Percentiles rank a stretch among this genome's conserved stretches.
These are phyloP conservation scores for Acronicta psi DNA, from an alignment of 2,888 invertebrate genomes.

Conservation along the genomic window DNA sequence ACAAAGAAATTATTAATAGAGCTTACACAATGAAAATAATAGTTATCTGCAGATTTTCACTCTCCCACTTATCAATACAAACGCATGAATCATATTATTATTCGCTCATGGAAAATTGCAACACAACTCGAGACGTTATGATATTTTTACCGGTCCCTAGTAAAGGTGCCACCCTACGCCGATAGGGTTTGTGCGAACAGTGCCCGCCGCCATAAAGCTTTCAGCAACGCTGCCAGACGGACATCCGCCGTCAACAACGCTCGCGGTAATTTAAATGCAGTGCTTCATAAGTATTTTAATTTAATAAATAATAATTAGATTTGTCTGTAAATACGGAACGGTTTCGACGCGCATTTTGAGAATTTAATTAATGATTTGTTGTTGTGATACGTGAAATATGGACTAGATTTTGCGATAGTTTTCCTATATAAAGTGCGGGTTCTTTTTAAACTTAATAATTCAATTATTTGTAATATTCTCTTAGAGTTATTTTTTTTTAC, in stretches of 20 bases:
- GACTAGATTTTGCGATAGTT: too few species aligned
- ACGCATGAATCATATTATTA: background rate
- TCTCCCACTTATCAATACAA: background rate
- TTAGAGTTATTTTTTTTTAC: too few species aligned
- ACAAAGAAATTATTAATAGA: background rate
- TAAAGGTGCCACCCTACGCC: slow-evolving; percentile 23
- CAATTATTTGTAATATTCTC: too few species aligned
- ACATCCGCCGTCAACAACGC: background rate
- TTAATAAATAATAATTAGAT: too few species aligned
- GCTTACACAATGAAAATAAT: background rate
- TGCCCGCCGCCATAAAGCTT: slow-evolving; percentile 24
- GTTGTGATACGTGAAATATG: too few species aligned
- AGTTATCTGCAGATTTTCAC: background rate
- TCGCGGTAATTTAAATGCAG: too few species aligned
- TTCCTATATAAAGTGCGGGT: too few species aligned
- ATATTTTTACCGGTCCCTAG: slow-evolving; percentile 5
- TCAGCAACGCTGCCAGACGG: slow-evolving; percentile 18
- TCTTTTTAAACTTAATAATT: too few species aligned
- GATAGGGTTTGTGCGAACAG: slow-evolving; percentile 1
- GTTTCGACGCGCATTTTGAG: too few species aligned
- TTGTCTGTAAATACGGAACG: too few species aligned
- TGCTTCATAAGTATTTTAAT: too few species aligned
- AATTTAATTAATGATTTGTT: too few species aligned
- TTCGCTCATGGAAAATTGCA: background rate
- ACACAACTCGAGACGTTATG: background rate